phyloP scores from a whole-genome alignment of 2,113 vertebrate species.

The Oceanites oceanicus region DNA sequence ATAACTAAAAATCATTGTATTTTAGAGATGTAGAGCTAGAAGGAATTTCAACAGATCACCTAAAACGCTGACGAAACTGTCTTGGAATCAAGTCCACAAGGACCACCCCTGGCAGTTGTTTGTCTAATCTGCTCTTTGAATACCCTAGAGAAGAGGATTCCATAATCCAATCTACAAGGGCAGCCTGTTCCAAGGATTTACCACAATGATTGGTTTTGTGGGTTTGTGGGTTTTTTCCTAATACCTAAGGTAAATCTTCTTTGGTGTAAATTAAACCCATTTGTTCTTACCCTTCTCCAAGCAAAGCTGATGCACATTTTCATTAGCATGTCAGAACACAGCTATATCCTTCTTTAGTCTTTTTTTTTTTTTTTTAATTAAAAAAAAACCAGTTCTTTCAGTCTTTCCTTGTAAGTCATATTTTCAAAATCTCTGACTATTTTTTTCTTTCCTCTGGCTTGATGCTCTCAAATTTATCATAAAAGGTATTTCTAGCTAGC shows the following conservation, averaged over 20 bases:
- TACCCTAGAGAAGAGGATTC: not conserved
- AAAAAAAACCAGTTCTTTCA: fast-evolving
- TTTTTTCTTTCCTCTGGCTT: not conserved
- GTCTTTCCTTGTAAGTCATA: not conserved
- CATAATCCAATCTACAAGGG: not conserved
- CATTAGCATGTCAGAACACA: not conserved
- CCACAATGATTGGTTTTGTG: not conserved
- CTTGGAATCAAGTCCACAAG: not conserved
- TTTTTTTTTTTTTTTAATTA: too few relatives aligned
- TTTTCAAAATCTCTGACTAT: not conserved
- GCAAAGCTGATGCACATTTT: not conserved
- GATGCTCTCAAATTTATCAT: not conserved
- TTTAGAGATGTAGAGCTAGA: not conserved
- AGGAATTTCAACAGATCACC: not conserved
- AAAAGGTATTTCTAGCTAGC: not conserved
- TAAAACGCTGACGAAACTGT: not conserved
- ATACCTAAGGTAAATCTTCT: not conserved
- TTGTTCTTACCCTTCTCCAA: not conserved
- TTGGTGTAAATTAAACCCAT: not conserved
- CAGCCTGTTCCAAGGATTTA: not conserved
- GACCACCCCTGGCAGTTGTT: not conserved
- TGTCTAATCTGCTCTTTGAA: not conserved
- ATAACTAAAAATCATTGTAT: not conserved
- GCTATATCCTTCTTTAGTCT: not conserved
- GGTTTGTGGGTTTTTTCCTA: not conserved